Percentiles rank a stretch among this genome's conserved stretches.
These are phyloP conservation scores for Ochropleura plecta DNA, from an alignment of 2,888 invertebrate species.

Conservation along the genomic window DNA sequence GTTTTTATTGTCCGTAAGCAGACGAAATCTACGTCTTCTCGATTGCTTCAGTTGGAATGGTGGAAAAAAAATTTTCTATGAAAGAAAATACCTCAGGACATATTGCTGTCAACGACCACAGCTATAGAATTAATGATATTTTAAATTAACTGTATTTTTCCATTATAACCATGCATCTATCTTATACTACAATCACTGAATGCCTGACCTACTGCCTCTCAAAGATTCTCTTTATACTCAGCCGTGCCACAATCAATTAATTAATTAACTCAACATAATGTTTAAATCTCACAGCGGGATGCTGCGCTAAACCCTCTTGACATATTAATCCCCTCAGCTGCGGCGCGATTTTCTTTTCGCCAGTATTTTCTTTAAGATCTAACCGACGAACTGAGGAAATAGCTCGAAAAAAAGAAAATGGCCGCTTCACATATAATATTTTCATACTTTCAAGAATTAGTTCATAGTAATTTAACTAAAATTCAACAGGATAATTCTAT, in stretches of 20 bases:
- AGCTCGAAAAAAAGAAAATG: too few relatives aligned
- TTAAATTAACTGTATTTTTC: not conserved
- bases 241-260: slow-evolving; percentile 9
- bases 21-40: not conserved
- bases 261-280: slow-evolving; percentile 8
- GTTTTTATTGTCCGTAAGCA: not conserved
- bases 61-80: not conserved
- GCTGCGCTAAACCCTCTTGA: slow-evolving; percentile 8
- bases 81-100: not conserved
- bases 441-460: too few relatives aligned
- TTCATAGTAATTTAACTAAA: too few relatives aligned
- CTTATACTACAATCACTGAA: not conserved
- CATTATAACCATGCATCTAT: not conserved
- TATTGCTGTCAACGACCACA: not conserved
- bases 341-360: not conserved
- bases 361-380: not conserved
- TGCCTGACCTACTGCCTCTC: not conserved
- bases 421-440: too few relatives aligned
- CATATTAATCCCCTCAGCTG: slow-evolving; percentile 15
- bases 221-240: not conserved
- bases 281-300: slow-evolving; percentile 3
- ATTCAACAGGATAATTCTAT: too few relatives aligned
- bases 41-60: not conserved
- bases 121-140: not conserved
- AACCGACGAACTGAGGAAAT: not conserved